Base-by-base conservation (phyloP, 2,113 vertebrate species). In the Catharus fuscescens region DNA sequence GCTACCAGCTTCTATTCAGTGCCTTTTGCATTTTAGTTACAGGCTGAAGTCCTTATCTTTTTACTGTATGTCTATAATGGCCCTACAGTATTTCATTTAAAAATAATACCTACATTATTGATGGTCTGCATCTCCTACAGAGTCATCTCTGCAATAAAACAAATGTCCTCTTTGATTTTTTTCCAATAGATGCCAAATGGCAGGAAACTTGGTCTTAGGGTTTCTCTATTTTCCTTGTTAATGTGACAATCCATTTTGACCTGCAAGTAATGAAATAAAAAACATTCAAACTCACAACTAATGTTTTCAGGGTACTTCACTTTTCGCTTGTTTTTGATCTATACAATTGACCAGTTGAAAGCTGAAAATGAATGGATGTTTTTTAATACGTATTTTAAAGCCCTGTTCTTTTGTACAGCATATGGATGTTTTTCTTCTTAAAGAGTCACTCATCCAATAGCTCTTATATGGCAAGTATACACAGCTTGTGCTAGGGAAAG, bases 41-140 rank as follows among this genome's bases (percentile, higher is more conserved):
- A 71, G 44, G 31, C 36, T 77, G 42, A 70, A 93, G 60, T 64
- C 52, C 11, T 3, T 80, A 56, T 80, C 14, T 56, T 81, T 86
- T 89, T 81, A 80, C 64, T 79, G 42, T 67, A 28, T 72, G 38
- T 38, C 86, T 89, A 6, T 53, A 71, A 59, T 5, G 21, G 25
- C 80, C 32, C 76, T 50, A 24, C 12, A 45, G 32, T 42, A 57
- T 83, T 80, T 77, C 62, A 69, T 28, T 92, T 80, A 69, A 88
- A 89, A 85, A 44, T 74, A 81, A 89, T 81, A 45, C n/a, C 57
- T 29, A 61, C 29, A 42, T 85, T 95, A 90, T 73, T 92, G 67
- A 52, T 54, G 40, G 44, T 45, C 65, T 72, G 34, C 36, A 59
- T 80, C 26, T 95, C 44, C 34, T 90, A 25, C 26, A 77, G 13